These are phyloP conservation scores for Dendrocincla fuliginosa DNA, from an alignment of 2,797 vertebrate species.

Conservation along the genomic window DNA sequence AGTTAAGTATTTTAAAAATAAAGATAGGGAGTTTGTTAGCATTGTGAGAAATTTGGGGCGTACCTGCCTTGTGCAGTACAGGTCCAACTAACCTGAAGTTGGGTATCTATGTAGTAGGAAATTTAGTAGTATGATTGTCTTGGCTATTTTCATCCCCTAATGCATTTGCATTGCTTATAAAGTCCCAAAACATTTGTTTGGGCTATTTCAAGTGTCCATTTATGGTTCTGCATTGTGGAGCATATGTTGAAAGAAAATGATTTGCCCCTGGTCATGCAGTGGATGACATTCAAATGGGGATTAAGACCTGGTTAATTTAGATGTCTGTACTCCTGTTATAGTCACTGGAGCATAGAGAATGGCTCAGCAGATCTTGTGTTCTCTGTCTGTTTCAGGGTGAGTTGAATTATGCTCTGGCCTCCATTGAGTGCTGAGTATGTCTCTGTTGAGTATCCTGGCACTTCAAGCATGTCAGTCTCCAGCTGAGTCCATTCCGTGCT, in stretches of 20 bases:
- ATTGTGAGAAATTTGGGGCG: background rate
- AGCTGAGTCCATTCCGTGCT: background rate
- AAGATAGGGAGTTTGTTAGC: background rate
- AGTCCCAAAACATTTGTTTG: background rate
- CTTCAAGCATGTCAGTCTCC: background rate
- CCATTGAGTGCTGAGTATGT: background rate
- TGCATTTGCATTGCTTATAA: background rate
- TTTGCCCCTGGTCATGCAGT: background rate
- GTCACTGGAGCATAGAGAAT: background rate
- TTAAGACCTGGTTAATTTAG: background rate
- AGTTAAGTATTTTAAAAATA: background rate
- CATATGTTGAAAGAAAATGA: background rate
- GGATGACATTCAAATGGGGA: background rate
- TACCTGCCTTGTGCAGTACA: background rate
- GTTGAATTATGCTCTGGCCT: background rate
- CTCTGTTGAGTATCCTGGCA: background rate
- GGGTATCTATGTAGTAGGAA: background rate
- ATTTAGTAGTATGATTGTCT: background rate
- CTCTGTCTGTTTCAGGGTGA: fast-evolving
- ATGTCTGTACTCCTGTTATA: background rate
- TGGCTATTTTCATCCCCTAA: background rate
- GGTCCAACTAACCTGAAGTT: background rate
- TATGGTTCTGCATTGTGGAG: background rate
- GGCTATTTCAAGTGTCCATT: background rate
- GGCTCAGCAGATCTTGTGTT: background rate